A percentile compares a stretch with the other conserved stretches of the same genome.
These are phyloP conservation scores for Sebastes jordani DNA, from an alignment of 2,797 vertebrate genomes.

Conservation along the genomic window DNA sequence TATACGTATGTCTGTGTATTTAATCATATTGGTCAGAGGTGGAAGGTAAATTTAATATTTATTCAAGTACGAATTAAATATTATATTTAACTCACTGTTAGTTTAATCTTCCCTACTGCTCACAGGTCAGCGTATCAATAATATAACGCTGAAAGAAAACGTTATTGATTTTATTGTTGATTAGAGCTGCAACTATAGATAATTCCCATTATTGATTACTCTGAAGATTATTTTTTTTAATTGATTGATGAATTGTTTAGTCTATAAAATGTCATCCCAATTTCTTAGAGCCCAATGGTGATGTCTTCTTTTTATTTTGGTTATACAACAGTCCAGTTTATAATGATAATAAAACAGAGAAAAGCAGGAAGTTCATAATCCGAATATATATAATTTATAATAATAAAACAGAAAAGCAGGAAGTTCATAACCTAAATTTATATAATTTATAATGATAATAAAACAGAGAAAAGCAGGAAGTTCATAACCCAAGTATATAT, in stretches of 20 bases:
- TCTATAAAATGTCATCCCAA: background rate
- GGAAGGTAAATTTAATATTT: background rate
- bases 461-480: background rate
- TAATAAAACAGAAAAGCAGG: background rate
- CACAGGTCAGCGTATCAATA: background rate
- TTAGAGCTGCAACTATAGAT: background rate
- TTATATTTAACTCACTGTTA: background rate
- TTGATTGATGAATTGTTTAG: background rate
- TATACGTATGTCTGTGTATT: slow-evolving; percentile 11
- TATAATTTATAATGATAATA: background rate
- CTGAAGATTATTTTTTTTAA: background rate
- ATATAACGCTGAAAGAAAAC: background rate
- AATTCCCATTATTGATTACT: background rate
- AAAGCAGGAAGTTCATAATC: background rate
- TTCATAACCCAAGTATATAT: background rate
- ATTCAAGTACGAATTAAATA: background rate
- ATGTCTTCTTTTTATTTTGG: background rate
- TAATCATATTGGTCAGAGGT: background rate
- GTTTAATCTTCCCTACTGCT: background rate
- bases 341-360: no score
- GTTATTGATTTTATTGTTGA: background rate
- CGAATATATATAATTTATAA: no score
- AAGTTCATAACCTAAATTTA: background rate
- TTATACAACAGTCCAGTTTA: background rate
- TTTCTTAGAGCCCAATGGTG: background rate